Base-by-base conservation (phyloP, 2,797 vertebrate genomes). In the Borostomias antarcticus region DNA sequence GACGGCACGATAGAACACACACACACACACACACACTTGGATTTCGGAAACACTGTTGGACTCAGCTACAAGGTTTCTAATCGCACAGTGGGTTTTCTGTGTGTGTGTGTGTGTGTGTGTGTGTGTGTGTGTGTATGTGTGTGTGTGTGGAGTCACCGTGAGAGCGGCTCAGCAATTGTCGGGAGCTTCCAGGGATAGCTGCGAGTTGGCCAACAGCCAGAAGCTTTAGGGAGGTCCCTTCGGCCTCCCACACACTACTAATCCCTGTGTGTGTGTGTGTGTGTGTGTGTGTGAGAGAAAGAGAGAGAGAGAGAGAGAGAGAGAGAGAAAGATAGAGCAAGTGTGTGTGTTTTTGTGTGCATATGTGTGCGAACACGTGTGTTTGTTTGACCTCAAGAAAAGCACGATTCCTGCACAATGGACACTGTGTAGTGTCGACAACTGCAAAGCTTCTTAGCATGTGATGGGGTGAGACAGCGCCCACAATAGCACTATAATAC, bases 401-500 rank as follows among this genome's bases (percentile, higher is more conserved):
- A 75, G 75, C 71, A 45, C 26, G 40, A 47, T 45, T 29, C 40
- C 15, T 17, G 23, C 29, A 81, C 83, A 82, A 86, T 86, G 85
- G 81, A 58, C 72, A 68, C 75, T 68, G 83, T 11, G 73, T 21
- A 35, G 54, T 8, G 29, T 33, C 30, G 30, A 33, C 54, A n/a
- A n/a, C n/a, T 1, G 54, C 65, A 85, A 90, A 90, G 85, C 87
- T 85, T 73, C 85, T 90, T 88, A 90, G 74, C 72, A 74, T 69
- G 70, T 74, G 83, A 81, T 87, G 81, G 83, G 83, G 82, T 68
- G 84, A 88, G 85, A 87, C 81, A 75, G 82, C 76, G 86, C 84
- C 84, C 69, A 88, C 85, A 88, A 89, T 90, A 89, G 84, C 84
- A 80, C 77, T 2, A 51, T 88, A 87, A 88, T 87, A 85, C 88